Base-by-base conservation (phyloP, 2,113 vertebrate species). In the Dryoscopus gambensis region DNA sequence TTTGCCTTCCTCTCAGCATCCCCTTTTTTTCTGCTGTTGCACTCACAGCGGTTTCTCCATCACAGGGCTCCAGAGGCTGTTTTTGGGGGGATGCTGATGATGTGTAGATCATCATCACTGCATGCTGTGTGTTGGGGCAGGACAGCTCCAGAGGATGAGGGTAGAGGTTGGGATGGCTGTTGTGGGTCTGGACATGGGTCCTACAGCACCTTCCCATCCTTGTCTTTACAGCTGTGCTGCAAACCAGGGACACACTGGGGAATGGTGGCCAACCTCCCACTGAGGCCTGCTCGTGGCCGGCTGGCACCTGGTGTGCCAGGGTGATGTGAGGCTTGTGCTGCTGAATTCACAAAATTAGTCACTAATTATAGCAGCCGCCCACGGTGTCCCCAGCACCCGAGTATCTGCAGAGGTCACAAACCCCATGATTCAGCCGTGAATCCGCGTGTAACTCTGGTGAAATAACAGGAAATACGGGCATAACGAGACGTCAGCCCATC, bases 401-500 rank as follows among this genome's bases (percentile, higher is more conserved):
- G 57, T 23, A n/a, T 7, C 81, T 76, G 65, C 12, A 37, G 70
- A 95, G 81, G 89, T 95, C 87, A 31, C 2, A 55, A 96, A 93
- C 89, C 40, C 14, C 0, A 0, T 84, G 87, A 91, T 87, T 91
- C 93, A 94, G 62, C 52, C 10, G 2, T 10, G 64, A 33, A 87
- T 75, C 89, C 55, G 13, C 2, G 1, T 17, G 53, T 69, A 67
- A n/a, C 28, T 85, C 82, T 0, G 39, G 62, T 77, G 76, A 95
- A 89, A 93, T 67, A 82, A 93, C 89, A 96, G 94, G 94, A 96
- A 95, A 95, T 7, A 65, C 0, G 40, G 91, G 87, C 93, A 82
- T 5, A 33, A 11, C 0, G 46, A 89, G 81, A 9, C 1, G 1
- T 49, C 81, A 79, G 40, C 60, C 47, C 60, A 5, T 20, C 0